These are phyloP conservation scores for Acleris emargana DNA, from an alignment of 2,888 invertebrate species.

Conservation along the genomic window DNA sequence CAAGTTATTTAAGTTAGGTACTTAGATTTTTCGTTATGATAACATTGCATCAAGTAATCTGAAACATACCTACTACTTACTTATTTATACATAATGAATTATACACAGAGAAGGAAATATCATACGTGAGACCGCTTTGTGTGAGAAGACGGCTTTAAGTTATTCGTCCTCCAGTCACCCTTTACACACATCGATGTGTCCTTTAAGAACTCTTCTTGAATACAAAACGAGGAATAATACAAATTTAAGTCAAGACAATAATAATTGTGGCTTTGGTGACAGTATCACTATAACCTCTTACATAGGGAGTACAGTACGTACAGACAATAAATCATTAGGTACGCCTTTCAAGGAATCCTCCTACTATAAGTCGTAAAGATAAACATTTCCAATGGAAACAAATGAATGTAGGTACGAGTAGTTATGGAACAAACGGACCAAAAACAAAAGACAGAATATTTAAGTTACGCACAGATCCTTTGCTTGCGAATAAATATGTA, in stretches of 20 bases:
- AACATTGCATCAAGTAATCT: too few species aligned
- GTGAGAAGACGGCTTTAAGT: too few species aligned
- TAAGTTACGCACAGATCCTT: not conserved
- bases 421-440: conserved; percentile 1
- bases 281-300: not conserved
- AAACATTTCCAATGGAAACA: conserved; percentile 33
- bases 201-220: too few species aligned
- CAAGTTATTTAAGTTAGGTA: too few species aligned
- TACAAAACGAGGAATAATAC: too few species aligned
- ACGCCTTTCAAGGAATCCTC: conserved; percentile 24
- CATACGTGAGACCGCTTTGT: too few species aligned
- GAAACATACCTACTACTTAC: too few species aligned
- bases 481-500: not conserved
- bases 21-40: too few species aligned
- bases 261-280: conserved; percentile 5
- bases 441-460: conserved; percentile 16
- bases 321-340: conserved; percentile 27
- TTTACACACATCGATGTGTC: too few species aligned
- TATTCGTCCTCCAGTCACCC: too few species aligned
- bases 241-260: not conserved
- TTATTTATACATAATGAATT: too few species aligned
- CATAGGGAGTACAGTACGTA: conserved; percentile 7
- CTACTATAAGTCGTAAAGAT: conserved; percentile 31
- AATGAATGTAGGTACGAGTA: conserved; percentile 12
- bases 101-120: too few species aligned